A percentile compares a stretch with the other conserved stretches of the same genome.
Evolutionary conservation across 2,113 vertebrate species (phyloP).

Genomic region (Apeltes quadracus): DNA sequence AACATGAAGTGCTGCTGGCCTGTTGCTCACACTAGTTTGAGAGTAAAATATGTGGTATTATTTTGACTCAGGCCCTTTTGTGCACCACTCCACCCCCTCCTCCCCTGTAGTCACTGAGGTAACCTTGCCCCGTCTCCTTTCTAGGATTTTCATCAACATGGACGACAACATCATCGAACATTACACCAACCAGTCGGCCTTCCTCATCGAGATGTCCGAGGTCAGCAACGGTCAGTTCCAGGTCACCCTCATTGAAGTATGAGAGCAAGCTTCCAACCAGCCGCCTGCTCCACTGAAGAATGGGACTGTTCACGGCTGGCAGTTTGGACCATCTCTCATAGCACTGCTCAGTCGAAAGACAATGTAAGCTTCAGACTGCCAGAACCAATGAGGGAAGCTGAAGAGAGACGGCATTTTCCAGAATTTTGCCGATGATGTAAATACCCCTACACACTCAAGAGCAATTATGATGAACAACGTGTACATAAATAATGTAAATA

Average conservation of each 20-base stretch:
- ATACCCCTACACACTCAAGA: constrained; percentile 62
- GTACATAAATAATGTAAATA: constrained; percentile 80
- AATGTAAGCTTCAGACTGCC: constrained; percentile 29
- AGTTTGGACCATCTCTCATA: constrained; percentile 44
- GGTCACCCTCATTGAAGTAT: constrained; percentile 93
- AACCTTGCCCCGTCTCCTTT: not conserved
- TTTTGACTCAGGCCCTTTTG: not conserved
- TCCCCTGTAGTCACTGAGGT: not conserved
- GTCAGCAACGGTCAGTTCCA: constrained; percentile 85
- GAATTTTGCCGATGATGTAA: constrained; percentile 53
- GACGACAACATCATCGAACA: constrained; percentile 98
- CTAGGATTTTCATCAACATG: constrained; percentile 96
- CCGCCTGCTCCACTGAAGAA: constrained; percentile 37
- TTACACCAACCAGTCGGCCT: constrained; percentile 96
- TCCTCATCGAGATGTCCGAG: constrained; percentile 91
- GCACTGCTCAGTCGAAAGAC: constrained; percentile 68
- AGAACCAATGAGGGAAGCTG: constrained; percentile 29
- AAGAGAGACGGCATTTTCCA: constrained; percentile 33
- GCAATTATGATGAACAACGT: constrained; percentile 70
- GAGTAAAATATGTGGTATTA: not conserved
- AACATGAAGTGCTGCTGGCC: not conserved
- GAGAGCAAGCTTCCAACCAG: constrained; percentile 44
- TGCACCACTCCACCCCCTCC: not conserved
- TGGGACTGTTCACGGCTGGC: constrained; percentile 25
- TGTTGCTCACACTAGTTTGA: not conserved